Evolutionary conservation across 2,797 vertebrate species (phyloP).

Genomic region (Anisognathus igniventris): DNA sequence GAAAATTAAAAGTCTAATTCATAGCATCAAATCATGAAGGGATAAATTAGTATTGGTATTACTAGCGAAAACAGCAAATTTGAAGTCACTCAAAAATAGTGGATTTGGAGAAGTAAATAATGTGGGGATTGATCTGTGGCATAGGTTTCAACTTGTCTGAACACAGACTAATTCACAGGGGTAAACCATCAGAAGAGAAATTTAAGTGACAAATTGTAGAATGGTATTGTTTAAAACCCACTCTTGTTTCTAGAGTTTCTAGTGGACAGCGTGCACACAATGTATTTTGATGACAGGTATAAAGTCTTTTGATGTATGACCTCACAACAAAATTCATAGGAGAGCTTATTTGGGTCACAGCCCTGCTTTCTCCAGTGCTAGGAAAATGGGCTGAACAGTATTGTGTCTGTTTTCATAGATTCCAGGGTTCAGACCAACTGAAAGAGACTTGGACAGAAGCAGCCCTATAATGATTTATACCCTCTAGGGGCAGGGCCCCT

Average conservation of each 20-base stretch:
- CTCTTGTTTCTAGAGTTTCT: neutral
- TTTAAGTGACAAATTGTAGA: neutral
- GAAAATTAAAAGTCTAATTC: neutral
- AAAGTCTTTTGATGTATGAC: neutral
- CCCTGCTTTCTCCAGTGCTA: neutral
- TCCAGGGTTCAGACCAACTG: neutral
- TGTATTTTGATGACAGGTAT: neutral
- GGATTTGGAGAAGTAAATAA: neutral
- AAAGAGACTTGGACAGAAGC: neutral
- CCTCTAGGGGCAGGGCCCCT: neutral
- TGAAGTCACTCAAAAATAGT: neutral
- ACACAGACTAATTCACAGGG: neutral
- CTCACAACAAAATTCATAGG: neutral
- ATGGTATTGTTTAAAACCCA: neutral
- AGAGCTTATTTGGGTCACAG: neutral
- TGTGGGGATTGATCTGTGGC: neutral
- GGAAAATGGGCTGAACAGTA: neutral
- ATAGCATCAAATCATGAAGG: neutral
- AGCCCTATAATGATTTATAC: neutral
- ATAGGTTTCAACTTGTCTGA: neutral
- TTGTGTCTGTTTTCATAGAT: neutral
- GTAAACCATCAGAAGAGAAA: neutral
- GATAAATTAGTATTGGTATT: neutral
- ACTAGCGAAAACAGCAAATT: neutral
- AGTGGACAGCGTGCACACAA: rapidly evolving